phyloP scores from a whole-genome alignment of 1,140 invertebrate genomes.

The Anadara kagoshimensis region DNA sequence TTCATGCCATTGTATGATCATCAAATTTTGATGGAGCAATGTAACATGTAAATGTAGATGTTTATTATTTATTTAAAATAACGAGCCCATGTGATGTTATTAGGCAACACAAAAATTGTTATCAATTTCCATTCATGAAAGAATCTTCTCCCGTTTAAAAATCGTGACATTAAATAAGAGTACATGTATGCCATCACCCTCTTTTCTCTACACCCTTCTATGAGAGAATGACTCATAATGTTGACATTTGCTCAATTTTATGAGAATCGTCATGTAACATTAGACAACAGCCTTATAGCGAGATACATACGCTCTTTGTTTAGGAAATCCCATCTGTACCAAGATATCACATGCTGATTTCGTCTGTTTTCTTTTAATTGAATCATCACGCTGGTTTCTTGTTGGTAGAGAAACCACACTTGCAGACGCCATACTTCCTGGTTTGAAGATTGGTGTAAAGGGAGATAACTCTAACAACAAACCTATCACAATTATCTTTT shows the following conservation, averaged over 20 bases:
- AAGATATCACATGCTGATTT: constrained; percentile 82
- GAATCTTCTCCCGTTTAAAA: too few species aligned
- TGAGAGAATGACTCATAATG: not conserved
- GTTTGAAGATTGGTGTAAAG: not conserved
- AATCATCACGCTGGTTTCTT: constrained; percentile 30
- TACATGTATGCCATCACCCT: not conserved
- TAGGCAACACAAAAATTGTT: too few species aligned
- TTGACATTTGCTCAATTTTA: not conserved
- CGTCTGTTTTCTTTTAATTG: constrained; percentile 39
- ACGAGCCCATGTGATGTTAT: too few species aligned
- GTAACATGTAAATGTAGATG: too few species aligned
- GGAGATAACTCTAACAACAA: constrained; percentile 1
- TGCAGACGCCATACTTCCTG: constrained; percentile 40
- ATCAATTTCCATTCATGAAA: too few species aligned
- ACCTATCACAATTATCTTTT: too few species aligned
- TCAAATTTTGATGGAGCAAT: too few species aligned
- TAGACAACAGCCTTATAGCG: too few species aligned
- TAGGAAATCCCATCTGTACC: constrained; percentile 90
- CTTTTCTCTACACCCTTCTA: not conserved
- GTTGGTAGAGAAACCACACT: constrained; percentile 20
- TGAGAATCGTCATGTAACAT: too few species aligned
- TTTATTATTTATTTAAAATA: too few species aligned
- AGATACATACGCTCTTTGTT: constrained; percentile 86
- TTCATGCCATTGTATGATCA: too few species aligned
- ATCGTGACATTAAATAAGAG: not conserved